Evolutionary conservation across 2,113 vertebrate species (phyloP), one percentile per base, ranked within the genome.

Genomic region (Leuciscus idus): DNA sequence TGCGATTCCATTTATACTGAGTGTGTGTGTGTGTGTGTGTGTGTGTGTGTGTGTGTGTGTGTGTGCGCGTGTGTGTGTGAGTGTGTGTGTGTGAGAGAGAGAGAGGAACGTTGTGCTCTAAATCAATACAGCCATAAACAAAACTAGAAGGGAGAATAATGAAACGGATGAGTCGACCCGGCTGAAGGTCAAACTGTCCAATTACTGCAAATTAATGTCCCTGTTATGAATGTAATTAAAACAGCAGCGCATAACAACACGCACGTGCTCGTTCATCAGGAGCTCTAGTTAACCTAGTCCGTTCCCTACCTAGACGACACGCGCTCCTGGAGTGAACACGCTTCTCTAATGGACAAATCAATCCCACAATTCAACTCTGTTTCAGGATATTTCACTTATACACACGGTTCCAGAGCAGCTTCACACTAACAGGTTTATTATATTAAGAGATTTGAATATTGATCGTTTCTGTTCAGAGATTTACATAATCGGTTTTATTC

Each of bases 161-260:
- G 36, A 55, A 26, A 76, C 43, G 11, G 52, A 79, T 4, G 39
- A 64, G 21, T 12, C 64, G 84, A 88, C 84, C 76, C 15, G 81
- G 50, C 46, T 84, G 74, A 89, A 89, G 88, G 79, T 87, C 85
- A 72, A 46, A 70, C 30, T 21, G 61, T 84, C 83, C 82, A 87
- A 84, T 89, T 87, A 87, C 36, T 46, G 62, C 36, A 28, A 87
- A 85, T 85, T 82, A 87, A 89, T 87, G 81, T 84, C 46, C 85
- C 55, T 81, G 85, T 84, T 81, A 84, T 81, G 46, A 30, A 33
- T 76, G 68, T 86, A 84, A 89, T 89, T 86, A 89, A 89, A 89
- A 28, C 33, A 68, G 12, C 73, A 21, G 17, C n/a, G 55, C 55
- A 84, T 52, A 59, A 72, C 77, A 81, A 46, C 39, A 23, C 1